phyloP scores from a whole-genome alignment of 2,113 vertebrate species.

The Jaculus jaculus region DNA sequence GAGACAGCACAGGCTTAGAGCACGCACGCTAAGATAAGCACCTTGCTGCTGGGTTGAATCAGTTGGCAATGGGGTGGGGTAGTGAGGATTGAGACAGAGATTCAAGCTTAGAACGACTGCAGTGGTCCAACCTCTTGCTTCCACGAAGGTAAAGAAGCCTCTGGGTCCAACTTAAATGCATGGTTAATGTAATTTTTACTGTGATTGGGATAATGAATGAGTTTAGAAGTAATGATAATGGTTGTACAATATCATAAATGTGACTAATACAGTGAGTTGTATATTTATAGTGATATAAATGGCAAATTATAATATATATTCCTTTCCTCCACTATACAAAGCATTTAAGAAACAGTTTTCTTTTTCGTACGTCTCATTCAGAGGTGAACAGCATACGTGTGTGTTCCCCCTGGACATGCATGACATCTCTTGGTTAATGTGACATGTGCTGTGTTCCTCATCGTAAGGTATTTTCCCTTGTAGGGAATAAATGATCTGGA shows the following conservation, averaged over 20 bases:
- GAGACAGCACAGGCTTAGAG: background rate
- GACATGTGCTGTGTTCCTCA: background rate
- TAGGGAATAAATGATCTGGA: background rate
- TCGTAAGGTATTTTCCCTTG: background rate
- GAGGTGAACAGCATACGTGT: background rate
- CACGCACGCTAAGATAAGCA: accelerated
- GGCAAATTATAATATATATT: background rate
- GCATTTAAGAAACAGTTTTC: background rate
- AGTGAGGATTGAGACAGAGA: background rate
- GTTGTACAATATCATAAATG: background rate
- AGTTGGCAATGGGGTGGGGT: accelerated
- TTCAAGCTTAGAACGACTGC: background rate
- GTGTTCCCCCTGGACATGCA: background rate
- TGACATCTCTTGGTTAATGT: accelerated
- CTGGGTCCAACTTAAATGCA: background rate
- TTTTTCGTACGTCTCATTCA: background rate
- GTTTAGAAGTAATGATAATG: background rate
- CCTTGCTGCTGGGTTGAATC: no score
- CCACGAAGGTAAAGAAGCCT: background rate
- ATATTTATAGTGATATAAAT: background rate
- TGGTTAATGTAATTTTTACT: background rate
- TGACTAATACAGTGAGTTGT: background rate
- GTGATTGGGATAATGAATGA: accelerated
- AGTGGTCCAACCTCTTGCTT: background rate
- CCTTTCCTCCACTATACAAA: background rate